A percentile compares a stretch with the other conserved stretches of the same genome.
phyloP scores from a whole-genome alignment of 2,113 vertebrate species.

The Aegotheles bennettii region DNA sequence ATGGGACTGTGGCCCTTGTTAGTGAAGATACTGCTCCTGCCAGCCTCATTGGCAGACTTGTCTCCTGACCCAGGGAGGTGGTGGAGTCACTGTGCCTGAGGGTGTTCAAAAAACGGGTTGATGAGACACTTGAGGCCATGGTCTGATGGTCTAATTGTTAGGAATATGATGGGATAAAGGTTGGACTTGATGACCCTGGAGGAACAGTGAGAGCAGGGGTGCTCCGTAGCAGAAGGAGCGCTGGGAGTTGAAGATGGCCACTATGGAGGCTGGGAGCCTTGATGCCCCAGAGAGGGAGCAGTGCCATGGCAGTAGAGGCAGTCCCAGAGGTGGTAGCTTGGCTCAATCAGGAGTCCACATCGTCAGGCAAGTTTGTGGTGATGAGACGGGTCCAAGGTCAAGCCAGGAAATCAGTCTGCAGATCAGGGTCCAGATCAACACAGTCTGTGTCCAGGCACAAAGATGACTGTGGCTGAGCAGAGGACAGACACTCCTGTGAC shows the following conservation, averaged over 20 bases:
- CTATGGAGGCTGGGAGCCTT: no score
- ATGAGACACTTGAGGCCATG: no score
- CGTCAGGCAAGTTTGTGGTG: background rate
- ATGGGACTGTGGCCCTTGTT: background rate
- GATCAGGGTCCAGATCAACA: background rate
- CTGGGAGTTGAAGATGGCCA: background rate
- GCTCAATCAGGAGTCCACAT: background rate
- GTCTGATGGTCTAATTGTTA: no score
- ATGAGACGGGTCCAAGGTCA: background rate
- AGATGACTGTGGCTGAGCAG: background rate
- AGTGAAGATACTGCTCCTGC: background rate
- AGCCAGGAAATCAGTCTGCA: background rate
- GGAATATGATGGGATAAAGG: no score
- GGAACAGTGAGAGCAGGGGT: background rate
- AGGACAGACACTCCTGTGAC: background rate
- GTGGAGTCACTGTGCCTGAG: no score
- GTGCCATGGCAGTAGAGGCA: background rate
- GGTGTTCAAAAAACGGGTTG: no score
- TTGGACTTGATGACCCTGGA: no score
- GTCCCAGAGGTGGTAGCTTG: background rate
- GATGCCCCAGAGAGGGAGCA: background rate
- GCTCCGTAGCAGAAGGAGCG: fast-evolving
- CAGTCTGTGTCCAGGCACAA: fast-evolving
- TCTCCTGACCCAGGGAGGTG: background rate
- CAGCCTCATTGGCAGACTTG: background rate